Evolutionary conservation across 2,888 invertebrate species (phyloP), one percentile per base, ranked within the genome.

Genomic region (Chrysolina haemoptera): DNA sequence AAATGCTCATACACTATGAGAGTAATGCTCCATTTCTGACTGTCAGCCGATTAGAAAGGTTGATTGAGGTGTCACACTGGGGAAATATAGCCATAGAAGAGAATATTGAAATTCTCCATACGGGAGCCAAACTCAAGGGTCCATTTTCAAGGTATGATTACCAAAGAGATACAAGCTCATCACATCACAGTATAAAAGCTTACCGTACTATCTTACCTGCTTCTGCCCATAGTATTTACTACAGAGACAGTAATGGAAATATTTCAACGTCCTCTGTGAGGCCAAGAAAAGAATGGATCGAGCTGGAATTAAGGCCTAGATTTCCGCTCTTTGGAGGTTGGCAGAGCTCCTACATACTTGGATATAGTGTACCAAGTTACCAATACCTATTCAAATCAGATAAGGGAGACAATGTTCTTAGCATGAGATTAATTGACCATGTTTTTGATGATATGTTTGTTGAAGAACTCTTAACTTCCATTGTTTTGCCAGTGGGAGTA

Each of bases 241-340:
- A 99, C 87, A 92, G 95, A 70, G 99, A 99, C 88, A 98, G 97
- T 80, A 99, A 99, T 87, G 99, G 97, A 50, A 99, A 99, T 87
- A 99, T 99, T 84, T 99, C 98, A 0, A 99, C 99, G 11, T 98
- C 98, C 0, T 95, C 96, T 87, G 94, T 99, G 90, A 92, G 94
- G 79, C 89, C 95, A 27, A 91, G 95, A 81, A 95, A 96, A 80
- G 98, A 99, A 85, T 94, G 96, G 50, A 97, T 99, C 9, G 98
- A 99, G 85, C 89, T 99, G 4, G 98, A 98, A 84, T 90, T 99
- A n/a, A 91, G 97, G 66, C 99, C 99, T 0, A 91, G 99, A 82
- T 99, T 98, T 88, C 99, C 99, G 3, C 90, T 99, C 5, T 99
- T 99, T 88, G 99, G 99, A 70, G 99, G 99, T 14, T 99, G 99